Evolutionary conservation across 2,888 invertebrate species (phyloP), one percentile per base, ranked within the genome.

Genomic region (Frankliniella fusca): DNA sequence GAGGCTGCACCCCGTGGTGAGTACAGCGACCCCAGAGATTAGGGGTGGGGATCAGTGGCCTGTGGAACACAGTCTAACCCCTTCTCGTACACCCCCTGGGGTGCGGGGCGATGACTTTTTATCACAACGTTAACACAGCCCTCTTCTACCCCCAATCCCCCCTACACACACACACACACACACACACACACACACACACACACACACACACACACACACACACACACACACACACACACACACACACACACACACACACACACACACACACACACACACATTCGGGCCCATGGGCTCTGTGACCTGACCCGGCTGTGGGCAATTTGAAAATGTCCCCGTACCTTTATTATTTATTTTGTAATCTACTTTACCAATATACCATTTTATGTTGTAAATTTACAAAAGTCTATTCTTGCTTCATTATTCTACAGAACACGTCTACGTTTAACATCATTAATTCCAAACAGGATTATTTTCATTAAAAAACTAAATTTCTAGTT

Each of bases 191-290:
- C n/a, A n/a, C n/a, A n/a, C n/a, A 50, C 50, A 50, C 50, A 50
- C 10, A 50, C 38, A 38, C 38, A 38, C 38, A 38, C 38, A 38
- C 38, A 38, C 38, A 38, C 38, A 38, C 38, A 54, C 54, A 54
- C 54, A 2, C 54, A 7, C 54, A 54, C 54, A 7, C n/a, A n/a
- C n/a, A n/a, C n/a, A n/a, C n/a, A 50, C 50, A 50, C 50, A 50
- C 10, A 50, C 50, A 50, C 50, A 50, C 50, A 50, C 50, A 50
- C 50, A 50, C 50, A 50, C 50, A 50, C 50, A 50, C 54, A 54
- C 54, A 54, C 54, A 54, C 54, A 54, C 54, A 54, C 54, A 54
- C 54, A 54, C 54, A 54, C 54, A 54, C 54, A 54, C 54, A 54
- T 18, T 15, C 54, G 18, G 15, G 18, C 54, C 11, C 54, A 54